Evolutionary conservation across 2,113 vertebrate genomes (phyloP).

Genomic region (Xiphophorus hellerii): DNA sequence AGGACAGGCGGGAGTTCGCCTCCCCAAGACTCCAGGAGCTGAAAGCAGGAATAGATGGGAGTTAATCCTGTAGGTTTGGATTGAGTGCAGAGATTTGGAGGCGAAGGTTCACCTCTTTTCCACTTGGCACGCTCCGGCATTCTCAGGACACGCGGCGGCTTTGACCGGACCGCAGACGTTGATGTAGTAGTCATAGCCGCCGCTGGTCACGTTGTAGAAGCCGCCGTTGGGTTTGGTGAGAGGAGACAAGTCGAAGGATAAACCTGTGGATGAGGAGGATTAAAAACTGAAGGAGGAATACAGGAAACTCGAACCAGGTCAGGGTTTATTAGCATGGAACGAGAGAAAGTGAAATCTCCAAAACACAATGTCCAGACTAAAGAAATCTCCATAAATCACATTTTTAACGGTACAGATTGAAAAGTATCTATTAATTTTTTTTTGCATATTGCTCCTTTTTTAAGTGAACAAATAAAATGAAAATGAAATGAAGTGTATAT

Average conservation of each 20-base stretch:
- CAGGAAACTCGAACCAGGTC: neutral
- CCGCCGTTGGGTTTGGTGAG: constrained; percentile 77
- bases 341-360: neutral
- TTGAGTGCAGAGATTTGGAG: neutral
- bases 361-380: no score
- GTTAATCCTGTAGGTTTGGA: neutral
- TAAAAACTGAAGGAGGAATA: neutral
- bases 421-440: no score
- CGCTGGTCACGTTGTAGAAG: constrained; percentile 76
- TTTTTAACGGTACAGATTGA: no score
- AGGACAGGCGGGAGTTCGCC: constrained; percentile 85
- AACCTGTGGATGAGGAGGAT: constrained; percentile 53
- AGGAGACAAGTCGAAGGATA: constrained; percentile 90
- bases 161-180: constrained; percentile 86
- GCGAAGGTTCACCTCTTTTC: constrained; percentile 73
- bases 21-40: constrained; percentile 87
- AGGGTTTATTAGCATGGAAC: neutral
- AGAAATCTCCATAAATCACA: no score
- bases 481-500: no score
- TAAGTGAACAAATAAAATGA: no score
- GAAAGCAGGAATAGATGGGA: constrained; percentile 8
- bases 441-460: no score
- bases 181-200: constrained; percentile 85
- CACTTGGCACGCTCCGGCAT: constrained; percentile 88
- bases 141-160: constrained; percentile 64